Evolutionary conservation across 2,797 vertebrate species (phyloP), one percentile per base, ranked within the genome.

Genomic region (Nannoperca australis): DNA sequence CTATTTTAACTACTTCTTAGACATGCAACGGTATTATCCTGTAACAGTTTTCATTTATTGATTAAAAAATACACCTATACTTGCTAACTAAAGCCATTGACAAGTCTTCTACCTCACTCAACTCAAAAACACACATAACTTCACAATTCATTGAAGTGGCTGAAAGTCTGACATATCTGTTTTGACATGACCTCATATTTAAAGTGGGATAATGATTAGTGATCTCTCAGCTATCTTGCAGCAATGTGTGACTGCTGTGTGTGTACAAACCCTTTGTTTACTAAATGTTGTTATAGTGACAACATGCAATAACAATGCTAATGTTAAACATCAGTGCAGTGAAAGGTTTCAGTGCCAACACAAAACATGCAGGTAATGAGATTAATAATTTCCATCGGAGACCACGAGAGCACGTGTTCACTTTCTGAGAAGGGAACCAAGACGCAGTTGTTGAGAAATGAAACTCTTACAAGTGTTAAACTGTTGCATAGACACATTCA

Each of bases 271-370:
- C 42, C 45, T 54, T 44, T 85, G 75, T 85, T 76, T 69, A 44
- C 65, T 56, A 70, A 85, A 32, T 8, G 0, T 5, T 32, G 3
- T 70, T 88, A 65, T 88, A 88, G 69, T 85, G 78, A 70, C 71
- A 82, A 87, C 81, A 79, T 4, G 12, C 2, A 24, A 68, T 64
- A 70, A 86, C 45, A 76, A 72, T 51, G 63, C 55, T 66, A 83
- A 63, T 68, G 67, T 73, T 32, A 64, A 79, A 76, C 62, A 36
- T 59, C 5, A 20, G 15, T 1, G n/a, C 2, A 3, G 10, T 15
- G 49, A 42, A 38, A 24, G 7, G 5, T 38, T 24, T 44, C 42
- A 2, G 14, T 0, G 0, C 36, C 4, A 44, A 45, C 18, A 22
- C n/a, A 7, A 45, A 60, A 34, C 40, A 34, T 20, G 7, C 7